Base-by-base conservation (phyloP, 2,113 vertebrate species). In the Nothoprocta perdicaria region DNA sequence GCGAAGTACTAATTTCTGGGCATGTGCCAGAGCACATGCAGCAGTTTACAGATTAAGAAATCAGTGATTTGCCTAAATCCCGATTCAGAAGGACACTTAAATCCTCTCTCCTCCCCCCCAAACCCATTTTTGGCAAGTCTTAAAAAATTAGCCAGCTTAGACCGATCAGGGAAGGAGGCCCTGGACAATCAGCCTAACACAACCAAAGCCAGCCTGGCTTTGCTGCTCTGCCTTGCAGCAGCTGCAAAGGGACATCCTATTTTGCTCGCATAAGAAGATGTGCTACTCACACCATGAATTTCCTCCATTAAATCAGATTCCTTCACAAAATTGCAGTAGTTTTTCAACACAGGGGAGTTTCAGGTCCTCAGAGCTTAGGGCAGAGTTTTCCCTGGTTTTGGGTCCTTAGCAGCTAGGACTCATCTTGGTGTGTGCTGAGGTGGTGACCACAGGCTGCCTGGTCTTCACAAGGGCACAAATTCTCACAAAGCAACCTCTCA, bases 181-280 rank as follows among this genome's bases (percentile, higher is more conserved):
- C 9, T 55, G 2, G 9, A 46, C 26, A 84, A 83, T 26, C 27
- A 0, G 0, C 33, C 57, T 4, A 21, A 40, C 60, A 21, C 35
- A 0, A 0, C 31, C 38, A 12, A 23, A 58, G 58, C 31, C 35
- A 43, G 45, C 74, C 52, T 40, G 26, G 72, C 23, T 1, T 12
- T 14, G 82, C 46, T 76, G 80, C 35, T 29, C 9, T 18, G 27
- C 62, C 57, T 52, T 57, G 9, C 14, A 31, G 58, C 46, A 41
- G 35, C 31, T 72, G 40, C 0, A 1, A 26, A 24, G 3, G 3
- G 62, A 10, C 31, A 11, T 29, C 91, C 8, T 38, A 6, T 38
- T 77, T 40, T 7, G 53, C 40, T 31, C 80, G 67, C 31, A 53
- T 2, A 5, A 57, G 61, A 38, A 40, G 68, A 38, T 14, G 23